Conservation (phyloP, 1,140 invertebrate genomes). For the Amyelois transitella region DNA sequence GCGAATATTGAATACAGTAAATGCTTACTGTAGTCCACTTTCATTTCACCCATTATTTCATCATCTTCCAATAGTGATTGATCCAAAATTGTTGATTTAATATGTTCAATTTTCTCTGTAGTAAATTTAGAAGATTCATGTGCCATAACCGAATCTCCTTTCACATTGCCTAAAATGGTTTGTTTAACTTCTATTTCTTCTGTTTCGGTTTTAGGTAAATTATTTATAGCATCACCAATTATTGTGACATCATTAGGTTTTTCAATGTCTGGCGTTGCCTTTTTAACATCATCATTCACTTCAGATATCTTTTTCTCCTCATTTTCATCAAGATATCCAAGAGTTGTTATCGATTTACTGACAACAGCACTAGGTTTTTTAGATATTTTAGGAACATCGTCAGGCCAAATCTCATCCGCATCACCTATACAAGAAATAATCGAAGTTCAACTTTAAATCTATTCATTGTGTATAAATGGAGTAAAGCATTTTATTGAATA, state of each 20-base stretch:
- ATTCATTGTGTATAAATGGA: neutral
- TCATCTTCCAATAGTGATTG: too few species aligned
- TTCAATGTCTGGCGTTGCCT: neutral
- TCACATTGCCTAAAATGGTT: neutral
- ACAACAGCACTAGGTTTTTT: slow-evolving; percentile 40
- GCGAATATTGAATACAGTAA: too few species aligned
- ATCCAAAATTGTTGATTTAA: too few species aligned
- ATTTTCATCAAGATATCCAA: slow-evolving; percentile 44
- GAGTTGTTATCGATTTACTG: slow-evolving; percentile 44
- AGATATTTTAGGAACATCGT: slow-evolving; percentile 19
- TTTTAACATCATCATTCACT: neutral
- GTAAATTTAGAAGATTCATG: too few species aligned
- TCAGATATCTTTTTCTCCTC: slow-evolving; percentile 29
- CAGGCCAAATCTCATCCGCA: slow-evolving; percentile 53
- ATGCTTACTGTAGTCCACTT: slow-evolving; percentile 20
- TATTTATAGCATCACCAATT: neutral
- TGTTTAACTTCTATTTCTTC: neutral
- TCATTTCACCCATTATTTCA: neutral
- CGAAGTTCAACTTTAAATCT: neutral
- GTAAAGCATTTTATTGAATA: too few species aligned
- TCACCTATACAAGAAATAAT: slow-evolving; percentile 29
- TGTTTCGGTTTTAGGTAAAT: neutral
- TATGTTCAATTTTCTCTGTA: too few species aligned
- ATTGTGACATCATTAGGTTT: neutral
- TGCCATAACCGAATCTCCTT: neutral